phyloP scores from a whole-genome alignment of 2,113 vertebrate species.

The Columbina picui region DNA sequence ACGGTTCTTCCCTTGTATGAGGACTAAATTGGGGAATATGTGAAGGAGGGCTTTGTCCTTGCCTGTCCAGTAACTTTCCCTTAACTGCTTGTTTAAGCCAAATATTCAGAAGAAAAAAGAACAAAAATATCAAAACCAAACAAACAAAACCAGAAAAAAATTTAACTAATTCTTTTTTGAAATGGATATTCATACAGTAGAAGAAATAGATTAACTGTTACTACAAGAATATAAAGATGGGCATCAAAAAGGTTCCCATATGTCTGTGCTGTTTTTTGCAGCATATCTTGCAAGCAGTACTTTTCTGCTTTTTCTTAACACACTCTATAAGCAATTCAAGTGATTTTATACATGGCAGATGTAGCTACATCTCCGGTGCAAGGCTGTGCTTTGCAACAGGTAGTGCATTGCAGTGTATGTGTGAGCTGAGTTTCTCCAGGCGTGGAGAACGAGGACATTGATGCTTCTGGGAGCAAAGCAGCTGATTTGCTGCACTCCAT shows the following conservation, averaged over 20 bases:
- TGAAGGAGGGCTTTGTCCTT: neutral
- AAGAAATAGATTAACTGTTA: neutral
- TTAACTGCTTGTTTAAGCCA: neutral
- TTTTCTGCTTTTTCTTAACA: neutral
- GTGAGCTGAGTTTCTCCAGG: neutral
- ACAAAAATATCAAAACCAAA: no score
- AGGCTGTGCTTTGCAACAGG: neutral
- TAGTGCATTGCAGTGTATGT: neutral
- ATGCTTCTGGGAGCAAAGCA: neutral
- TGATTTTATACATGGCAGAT: neutral
- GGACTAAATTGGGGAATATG: neutral
- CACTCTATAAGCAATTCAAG: neutral
- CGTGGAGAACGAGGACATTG: rapidly evolving
- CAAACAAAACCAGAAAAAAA: neutral
- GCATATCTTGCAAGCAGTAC: neutral
- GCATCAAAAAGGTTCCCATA: neutral
- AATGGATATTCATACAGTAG: neutral
- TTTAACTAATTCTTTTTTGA: neutral
- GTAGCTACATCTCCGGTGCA: neutral
- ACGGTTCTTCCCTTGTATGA: neutral
- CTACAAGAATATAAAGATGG: neutral
- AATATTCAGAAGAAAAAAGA: neutral
- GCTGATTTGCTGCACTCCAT: neutral
- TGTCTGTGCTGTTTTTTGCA: neutral
- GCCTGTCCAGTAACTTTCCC: neutral